phyloP scores from a whole-genome alignment of 2,797 vertebrate genomes.

The Rallus crepitans region DNA sequence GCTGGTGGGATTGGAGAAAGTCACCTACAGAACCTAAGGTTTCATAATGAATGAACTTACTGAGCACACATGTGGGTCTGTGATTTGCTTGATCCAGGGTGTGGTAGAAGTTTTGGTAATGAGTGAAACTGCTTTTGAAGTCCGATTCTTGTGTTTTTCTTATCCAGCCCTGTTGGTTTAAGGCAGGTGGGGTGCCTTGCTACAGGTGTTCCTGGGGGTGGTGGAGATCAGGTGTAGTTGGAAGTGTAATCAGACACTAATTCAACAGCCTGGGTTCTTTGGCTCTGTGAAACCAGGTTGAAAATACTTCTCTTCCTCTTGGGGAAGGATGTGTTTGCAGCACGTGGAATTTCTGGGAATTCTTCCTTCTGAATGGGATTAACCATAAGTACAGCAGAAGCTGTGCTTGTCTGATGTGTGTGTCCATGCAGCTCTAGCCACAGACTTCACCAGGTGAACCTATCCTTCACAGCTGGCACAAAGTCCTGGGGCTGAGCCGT shows the following conservation, averaged over 20 bases:
- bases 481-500: not conserved
- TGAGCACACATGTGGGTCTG: fast-evolving
- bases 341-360: not conserved
- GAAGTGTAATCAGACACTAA: not conserved
- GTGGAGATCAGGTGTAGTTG: not conserved
- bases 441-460: not conserved
- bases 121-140: not conserved
- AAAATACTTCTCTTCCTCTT: not conserved
- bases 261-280: not conserved
- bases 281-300: not conserved
- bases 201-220: not conserved
- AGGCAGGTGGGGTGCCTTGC: not conserved
- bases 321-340: not conserved
- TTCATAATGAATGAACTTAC: not conserved
- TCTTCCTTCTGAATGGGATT: not conserved
- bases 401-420: not conserved
- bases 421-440: not conserved
- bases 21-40: not conserved
- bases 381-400: not conserved
- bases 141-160: not conserved
- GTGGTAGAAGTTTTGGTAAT: not conserved
- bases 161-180: not conserved
- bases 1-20: not conserved
- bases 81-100: not conserved
- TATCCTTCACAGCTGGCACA: not conserved